These are phyloP conservation scores for Drosophila leonis DNA, from an alignment of 2,888 invertebrate genomes.

Conservation along the genomic window DNA sequence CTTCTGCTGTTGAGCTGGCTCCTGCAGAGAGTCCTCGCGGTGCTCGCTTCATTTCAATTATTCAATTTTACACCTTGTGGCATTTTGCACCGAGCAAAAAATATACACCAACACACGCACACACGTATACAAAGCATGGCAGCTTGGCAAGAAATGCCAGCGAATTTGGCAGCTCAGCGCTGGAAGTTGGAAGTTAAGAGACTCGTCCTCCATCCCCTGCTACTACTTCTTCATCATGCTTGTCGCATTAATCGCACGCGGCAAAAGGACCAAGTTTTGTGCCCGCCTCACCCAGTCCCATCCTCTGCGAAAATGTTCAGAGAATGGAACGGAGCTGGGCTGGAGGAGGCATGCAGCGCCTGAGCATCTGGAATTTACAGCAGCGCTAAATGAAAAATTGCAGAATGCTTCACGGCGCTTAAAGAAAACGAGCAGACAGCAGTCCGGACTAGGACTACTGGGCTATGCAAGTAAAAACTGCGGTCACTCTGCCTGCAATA, in stretches of 20 bases:
- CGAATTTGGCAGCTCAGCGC: slow-evolving; percentile 63
- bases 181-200: slow-evolving; percentile 48
- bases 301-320: slow-evolving; percentile 15
- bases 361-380: slow-evolving; percentile 75
- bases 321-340: slow-evolving; percentile 27
- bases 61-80: slow-evolving; percentile 84
- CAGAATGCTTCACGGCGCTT: slow-evolving; percentile 58
- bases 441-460: slow-evolving; percentile 17
- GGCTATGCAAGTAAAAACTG: slow-evolving; percentile 39
- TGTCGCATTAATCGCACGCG: slow-evolving; percentile 75
- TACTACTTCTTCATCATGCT: slow-evolving; percentile 22
- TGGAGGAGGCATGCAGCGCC: slow-evolving; percentile 32
- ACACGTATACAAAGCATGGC: slow-evolving; percentile 8
- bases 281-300: slow-evolving; percentile 9
- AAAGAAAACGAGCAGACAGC: slow-evolving; percentile 47
- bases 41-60: slow-evolving; percentile 79
- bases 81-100: slow-evolving; percentile 64
- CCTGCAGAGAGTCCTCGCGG: slow-evolving; percentile 28
- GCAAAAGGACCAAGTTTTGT: slow-evolving; percentile 76
- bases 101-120: slow-evolving; percentile 26
- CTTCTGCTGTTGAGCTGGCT: slow-evolving; percentile 18
- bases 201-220: slow-evolving; percentile 26
- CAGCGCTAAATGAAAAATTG: slow-evolving; percentile 75
- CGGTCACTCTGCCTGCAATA: slow-evolving; percentile 32
- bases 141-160: slow-evolving; percentile 53